Evolutionary conservation across 2,888 invertebrate genomes (phyloP), one percentile per base, ranked within the genome.

Genomic region (Drosophila siamana): DNA sequence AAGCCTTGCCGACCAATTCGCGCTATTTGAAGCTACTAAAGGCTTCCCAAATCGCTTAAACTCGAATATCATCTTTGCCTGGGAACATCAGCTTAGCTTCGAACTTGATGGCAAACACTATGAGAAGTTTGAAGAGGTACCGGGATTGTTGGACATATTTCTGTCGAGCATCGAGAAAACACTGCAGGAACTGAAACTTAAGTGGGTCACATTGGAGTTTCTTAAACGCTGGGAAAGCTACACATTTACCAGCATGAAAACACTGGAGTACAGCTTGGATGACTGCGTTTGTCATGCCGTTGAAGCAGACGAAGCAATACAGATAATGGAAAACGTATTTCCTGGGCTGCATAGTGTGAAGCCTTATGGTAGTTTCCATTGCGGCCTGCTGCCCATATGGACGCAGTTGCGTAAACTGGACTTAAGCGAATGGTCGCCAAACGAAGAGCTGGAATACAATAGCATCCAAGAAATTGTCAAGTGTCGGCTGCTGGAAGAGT

Each of bases 1-100:
- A 33, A 2, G 11, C 2, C 24, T 74, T 0, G 0, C 4, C 0
- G 72, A 67, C n/a, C 77, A 67, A 47, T 8, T 77, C 6, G 1
- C 15, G 0, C 2, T 77, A 13, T 77, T 40, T 19, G 43, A 59
- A 8, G 74, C 74, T 36, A 52, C 55, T 0, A 22, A 55, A 16
- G 11, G 54, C 15, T 1, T 0, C 0, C 13, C 50, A 13, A 16
- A 2, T 4, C 55, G 55, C 4, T 47, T 57, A 0, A 48, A 19
- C 3, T 5, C 0, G 0, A 72, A 66, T 43, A 11, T 69, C 4
- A 19, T 13, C 1, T 57, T 33, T 11, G 38, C 13, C 8, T 74
- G 74, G 74, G 48, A 55, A 22, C 57, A 33, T 6, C 9, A 52
- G 24, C 4, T 4, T 0, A 4, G 6, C 0, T 51, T 11, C 11